These are phyloP conservation scores for Pagetopsis macropterus DNA, from an alignment of 2,797 vertebrate genomes.

Conservation along the genomic window DNA sequence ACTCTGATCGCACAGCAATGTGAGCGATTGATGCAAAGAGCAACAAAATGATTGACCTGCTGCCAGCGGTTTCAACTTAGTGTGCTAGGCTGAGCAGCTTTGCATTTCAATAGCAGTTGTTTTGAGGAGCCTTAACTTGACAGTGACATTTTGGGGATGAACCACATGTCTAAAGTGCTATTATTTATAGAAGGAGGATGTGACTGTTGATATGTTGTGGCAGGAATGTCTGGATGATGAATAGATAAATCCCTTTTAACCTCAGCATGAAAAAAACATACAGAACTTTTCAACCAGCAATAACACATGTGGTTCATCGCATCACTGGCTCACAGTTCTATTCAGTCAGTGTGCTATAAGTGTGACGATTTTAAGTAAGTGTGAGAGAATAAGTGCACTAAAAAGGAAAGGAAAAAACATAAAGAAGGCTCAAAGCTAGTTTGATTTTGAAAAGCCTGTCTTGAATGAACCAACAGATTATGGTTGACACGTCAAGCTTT, in stretches of 20 bases:
- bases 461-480: background rate
- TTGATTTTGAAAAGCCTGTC: background rate
- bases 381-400: background rate
- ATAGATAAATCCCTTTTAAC: constrained; percentile 4
- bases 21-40: background rate
- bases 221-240: constrained; percentile 15
- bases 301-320: background rate
- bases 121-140: constrained; percentile 14
- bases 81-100: background rate
- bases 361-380: background rate
- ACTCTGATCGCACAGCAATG: background rate
- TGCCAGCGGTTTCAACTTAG: constrained; percentile 22
- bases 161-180: constrained; percentile 16
- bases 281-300: constrained; percentile 13
- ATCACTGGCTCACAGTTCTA: background rate
- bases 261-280: constrained; percentile 16
- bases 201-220: constrained; percentile 6
- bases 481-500: background rate
- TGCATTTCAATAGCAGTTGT: constrained; percentile 18
- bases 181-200: constrained; percentile 21
- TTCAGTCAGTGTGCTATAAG: background rate
- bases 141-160: constrained; percentile 9
- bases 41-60: constrained; percentile 5
- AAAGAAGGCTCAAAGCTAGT: background rate
- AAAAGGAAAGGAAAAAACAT: background rate